Evolutionary conservation across 2,888 invertebrate species (phyloP), one percentile per base, ranked within the genome.

Genomic region (Morinoia aosen): DNA sequence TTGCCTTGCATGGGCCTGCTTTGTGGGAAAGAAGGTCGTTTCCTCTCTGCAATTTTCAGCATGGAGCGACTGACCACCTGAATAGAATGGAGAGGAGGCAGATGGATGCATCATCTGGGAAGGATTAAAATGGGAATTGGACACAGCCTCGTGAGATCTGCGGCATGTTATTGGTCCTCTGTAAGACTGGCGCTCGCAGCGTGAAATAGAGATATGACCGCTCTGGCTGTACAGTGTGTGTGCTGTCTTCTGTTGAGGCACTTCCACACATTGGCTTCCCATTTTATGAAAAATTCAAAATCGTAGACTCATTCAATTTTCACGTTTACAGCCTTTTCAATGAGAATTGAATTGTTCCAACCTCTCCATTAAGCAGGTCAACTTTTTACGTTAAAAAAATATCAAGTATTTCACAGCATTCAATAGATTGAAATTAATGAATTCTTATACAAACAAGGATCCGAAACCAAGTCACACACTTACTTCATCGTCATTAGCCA

Each of bases 101-200:
- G 76, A 76, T 33, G 76, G 10, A 76, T 76, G 76, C 25, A 76
- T 76, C 76, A 76, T 76, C 90, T 5, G 90, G 40, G 90, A 90
- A 90, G 90, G 90, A 90, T 90, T 48, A 90, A 90, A 90, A 40
- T 90, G 40, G 90, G 39, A 90, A 90, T 90, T 90, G 90, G 90
- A 90, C 48, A 48, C 40, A 40, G 90, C 90, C 76, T 76, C 76
- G 76, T 76, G 76, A 76, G 76, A 76, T 76, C 76, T 76, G 25
- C 2, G 7, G 76, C 33, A 76, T 10, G 25, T 76, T 76, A 76
- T 33, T 76, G 76, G 33, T 76, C 7, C 76, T 76, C 76, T 76
- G 76, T 33, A 76, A 76, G 76, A 76, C 61, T 16, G 19, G 61
- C 61, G 61, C 19, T 61, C 61, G 19, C 2, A 8, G 76, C 25